These are phyloP conservation scores for Dusona sp. DNA, from an alignment of 2,888 invertebrate species.

Conservation along the genomic window DNA sequence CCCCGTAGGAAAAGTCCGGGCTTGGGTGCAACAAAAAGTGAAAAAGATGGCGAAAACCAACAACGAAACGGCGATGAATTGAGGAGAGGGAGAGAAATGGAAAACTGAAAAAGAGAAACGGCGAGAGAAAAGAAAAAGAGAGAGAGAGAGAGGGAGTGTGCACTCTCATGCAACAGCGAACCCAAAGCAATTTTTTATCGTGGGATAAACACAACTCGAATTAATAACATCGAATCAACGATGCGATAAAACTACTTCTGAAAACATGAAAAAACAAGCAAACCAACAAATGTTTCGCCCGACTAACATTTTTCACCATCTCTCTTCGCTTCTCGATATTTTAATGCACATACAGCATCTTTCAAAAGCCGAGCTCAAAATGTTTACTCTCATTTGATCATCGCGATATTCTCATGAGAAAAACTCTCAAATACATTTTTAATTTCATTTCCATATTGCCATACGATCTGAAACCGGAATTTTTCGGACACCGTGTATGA, in stretches of 20 bases:
- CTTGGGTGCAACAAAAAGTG: slow-evolving; percentile 23
- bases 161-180: slow-evolving; percentile 41
- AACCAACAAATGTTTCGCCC: slow-evolving; percentile 16
- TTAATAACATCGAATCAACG: slow-evolving; percentile 60
- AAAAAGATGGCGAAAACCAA: slow-evolving; percentile 27
- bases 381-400: not conserved
- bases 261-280: not conserved
- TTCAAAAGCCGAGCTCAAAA: not conserved
- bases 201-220: slow-evolving; percentile 45
- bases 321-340: not conserved
- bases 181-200: slow-evolving; percentile 50
- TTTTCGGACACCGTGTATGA: not conserved
- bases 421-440: not conserved
- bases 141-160: not conserved
- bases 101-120: not conserved
- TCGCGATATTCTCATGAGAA: no score
- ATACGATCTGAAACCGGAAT: not conserved
- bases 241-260: slow-evolving; percentile 56
- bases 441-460: not conserved
- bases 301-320: slow-evolving; percentile 3
- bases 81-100: not conserved
- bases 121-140: slow-evolving; percentile 3
- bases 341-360: not conserved
- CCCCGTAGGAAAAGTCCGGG: slow-evolving; percentile 13
- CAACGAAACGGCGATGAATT: slow-evolving; percentile 2